A percentile compares a stretch with the other conserved stretches of the same genome.
These are phyloP conservation scores for Drosophila melanosoma DNA, from an alignment of 2,888 invertebrate genomes.

Conservation along the genomic window DNA sequence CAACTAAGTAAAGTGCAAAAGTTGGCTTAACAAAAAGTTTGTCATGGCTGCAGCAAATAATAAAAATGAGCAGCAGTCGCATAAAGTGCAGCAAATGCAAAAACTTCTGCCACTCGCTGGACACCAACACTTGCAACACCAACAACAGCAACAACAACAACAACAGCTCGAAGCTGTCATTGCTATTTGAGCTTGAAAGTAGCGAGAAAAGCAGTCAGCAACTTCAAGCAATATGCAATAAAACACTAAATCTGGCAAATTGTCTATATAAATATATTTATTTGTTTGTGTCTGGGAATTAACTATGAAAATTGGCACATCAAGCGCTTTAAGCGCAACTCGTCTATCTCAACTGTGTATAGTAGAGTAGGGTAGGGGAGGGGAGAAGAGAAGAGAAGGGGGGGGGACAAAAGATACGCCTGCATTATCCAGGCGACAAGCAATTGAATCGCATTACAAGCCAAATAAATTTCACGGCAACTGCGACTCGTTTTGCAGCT, in stretches of 20 bases:
- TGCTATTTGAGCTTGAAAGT: slow-evolving; percentile 41
- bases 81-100: slow-evolving; percentile 66
- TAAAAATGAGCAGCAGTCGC: slow-evolving; percentile 63
- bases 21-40: slow-evolving; percentile 63
- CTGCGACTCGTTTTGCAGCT: slow-evolving; percentile 31
- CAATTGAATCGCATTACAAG: slow-evolving; percentile 74
- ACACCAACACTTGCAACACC: slow-evolving; percentile 30
- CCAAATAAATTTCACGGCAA: slow-evolving; percentile 70
- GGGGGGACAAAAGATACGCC: slow-evolving; percentile 57
- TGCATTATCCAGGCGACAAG: slow-evolving; percentile 68
- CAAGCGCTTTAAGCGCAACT: slow-evolving; percentile 69
- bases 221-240: slow-evolving; percentile 55
- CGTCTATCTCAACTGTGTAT: slow-evolving; percentile 58
- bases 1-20: slow-evolving; percentile 61
- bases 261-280: slow-evolving; percentile 16
- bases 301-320: slow-evolving; percentile 78
- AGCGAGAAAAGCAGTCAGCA: slow-evolving; percentile 35
- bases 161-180: slow-evolving; percentile 38
- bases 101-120: slow-evolving; percentile 56
- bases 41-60: slow-evolving; percentile 54
- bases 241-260: slow-evolving; percentile 59
- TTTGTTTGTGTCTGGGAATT: slow-evolving; percentile 36
- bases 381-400: neutral
- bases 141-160: slow-evolving; percentile 3
- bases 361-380: neutral